phyloP scores from a whole-genome alignment of 2,113 vertebrate genomes.

The Scortum barcoo region DNA sequence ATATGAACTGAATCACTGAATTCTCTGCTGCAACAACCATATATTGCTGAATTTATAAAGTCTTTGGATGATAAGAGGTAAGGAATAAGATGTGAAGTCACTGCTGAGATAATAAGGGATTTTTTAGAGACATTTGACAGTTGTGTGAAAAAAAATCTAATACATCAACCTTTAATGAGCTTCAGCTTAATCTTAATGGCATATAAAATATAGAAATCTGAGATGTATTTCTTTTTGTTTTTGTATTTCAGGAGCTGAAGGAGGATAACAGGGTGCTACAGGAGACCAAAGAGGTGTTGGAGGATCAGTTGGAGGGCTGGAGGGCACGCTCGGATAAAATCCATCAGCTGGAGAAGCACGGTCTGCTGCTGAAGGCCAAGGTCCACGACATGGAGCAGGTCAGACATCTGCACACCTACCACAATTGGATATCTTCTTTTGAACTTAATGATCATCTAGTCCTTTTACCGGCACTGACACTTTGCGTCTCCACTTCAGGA shows the following conservation, averaged over 20 bases:
- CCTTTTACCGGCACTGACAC: neutral
- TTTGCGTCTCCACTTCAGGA: conserved; percentile 82
- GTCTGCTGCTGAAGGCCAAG: conserved; percentile 91
- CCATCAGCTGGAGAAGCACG: conserved; percentile 97
- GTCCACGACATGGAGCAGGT: conserved; percentile 98
- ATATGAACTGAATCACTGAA: neutral
- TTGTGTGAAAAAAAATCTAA: too few species aligned
- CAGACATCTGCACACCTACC: conserved; percentile 21
- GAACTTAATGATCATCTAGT: neutral
- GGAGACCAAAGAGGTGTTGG: conserved; percentile 97
- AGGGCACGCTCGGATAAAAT: conserved; percentile 95
- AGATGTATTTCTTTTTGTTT: neutral
- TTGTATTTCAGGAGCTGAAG: conserved; percentile 90
- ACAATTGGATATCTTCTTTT: neutral
- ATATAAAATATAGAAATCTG: neutral
- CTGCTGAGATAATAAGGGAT: too few species aligned
- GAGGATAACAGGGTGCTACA: conserved; percentile 98
- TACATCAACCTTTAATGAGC: neutral
- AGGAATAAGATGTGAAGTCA: too few species aligned
- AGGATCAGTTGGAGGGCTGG: conserved; percentile 93
- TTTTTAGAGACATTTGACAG: too few species aligned
- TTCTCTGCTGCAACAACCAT: neutral
- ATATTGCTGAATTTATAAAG: neutral
- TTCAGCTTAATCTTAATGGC: too few species aligned
- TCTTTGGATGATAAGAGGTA: neutral